Evolutionary conservation across 1,140 invertebrate genomes (phyloP), one percentile per base, ranked within the genome.

Genomic region (Danaus melanippus): DNA sequence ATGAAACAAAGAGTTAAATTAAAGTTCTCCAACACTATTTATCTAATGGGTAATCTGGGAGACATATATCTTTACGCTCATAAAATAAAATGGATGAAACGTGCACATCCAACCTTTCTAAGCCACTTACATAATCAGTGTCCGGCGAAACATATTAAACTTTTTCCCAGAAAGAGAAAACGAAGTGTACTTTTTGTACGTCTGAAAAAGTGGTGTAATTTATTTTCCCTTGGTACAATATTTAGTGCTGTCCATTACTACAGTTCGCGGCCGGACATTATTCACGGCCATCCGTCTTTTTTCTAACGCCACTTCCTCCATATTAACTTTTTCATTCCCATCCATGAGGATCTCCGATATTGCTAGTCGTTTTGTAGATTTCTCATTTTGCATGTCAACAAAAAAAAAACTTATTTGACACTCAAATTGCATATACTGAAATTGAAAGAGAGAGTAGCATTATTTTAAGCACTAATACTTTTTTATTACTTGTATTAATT

Each of bases 231-330:
- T 71, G 74, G 74, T 79, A 77, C 75, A 86, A 86, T 84, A 84
- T 86, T 84, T 86, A 84, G 78, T 83, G 79, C 75, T 84, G 80
- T 83, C 83, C 83, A 83, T 86, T 86, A 84, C 76, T 77, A 78
- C 72, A 84, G 79, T 86, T 81, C 83, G 78, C 80, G 83, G 84
- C 80, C 76, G 76, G 76, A 76, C 78, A 84, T 84, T 83, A 84
- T 83, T 86, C 79, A 85, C 70, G 55, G 62, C 68, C 75, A 80
- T 83, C 75, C 76, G 79, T 83, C 77, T 82, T 84, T 85, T 79
- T 78, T 79, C 74, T 72, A 61, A 62, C 57, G 58, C 58, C 66
- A 63, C 73, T 72, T 71, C 76, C 66, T 76, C 63, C 67, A 79
- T 80, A 83, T 85, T 82, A 85, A 75, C 79, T 82, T 85, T 83